A percentile compares a stretch with the other conserved stretches of the same genome.
Conservation (phyloP, 2,113 vertebrate species). For the Cottus gobio region DNA sequence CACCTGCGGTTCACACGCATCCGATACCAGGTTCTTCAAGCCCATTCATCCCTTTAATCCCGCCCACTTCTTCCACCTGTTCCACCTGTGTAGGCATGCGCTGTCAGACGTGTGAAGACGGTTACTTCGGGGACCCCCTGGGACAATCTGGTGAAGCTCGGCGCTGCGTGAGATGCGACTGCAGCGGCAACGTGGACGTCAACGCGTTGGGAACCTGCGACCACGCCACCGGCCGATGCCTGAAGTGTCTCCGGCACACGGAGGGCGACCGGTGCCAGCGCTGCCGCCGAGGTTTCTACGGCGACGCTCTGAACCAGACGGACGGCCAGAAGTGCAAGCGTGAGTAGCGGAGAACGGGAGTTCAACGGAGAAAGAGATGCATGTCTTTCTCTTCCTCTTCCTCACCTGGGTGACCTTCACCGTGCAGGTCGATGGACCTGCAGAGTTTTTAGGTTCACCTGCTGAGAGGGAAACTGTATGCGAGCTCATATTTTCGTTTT, state of each 20-base stretch:
- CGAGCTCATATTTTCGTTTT: background rate
- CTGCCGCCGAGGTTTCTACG: constrained; percentile 88
- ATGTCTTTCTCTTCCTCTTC: background rate
- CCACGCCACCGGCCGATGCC: constrained; percentile 85
- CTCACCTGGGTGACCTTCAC: background rate
- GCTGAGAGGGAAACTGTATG: background rate
- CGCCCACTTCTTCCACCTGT: constrained; percentile 18
- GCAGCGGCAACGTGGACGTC: constrained; percentile 88
- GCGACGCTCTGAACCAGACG: constrained; percentile 78
- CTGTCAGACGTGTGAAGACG: constrained; percentile 92
- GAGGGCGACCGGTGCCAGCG: constrained; percentile 84
- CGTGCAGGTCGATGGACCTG: background rate
- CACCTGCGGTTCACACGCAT: constrained; percentile 25
- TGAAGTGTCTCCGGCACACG: constrained; percentile 90
- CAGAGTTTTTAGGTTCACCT: background rate
- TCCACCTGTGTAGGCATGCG: constrained; percentile 81
- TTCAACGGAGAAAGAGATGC: background rate
- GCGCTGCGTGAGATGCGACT: constrained; percentile 87
- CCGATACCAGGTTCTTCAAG: constrained; percentile 3
- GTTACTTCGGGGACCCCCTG: constrained; percentile 91
- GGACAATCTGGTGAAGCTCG: constrained; percentile 80
- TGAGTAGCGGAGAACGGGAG: constrained; percentile 72
- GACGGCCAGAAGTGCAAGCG: constrained; percentile 83
- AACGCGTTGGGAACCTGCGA: constrained; percentile 92
- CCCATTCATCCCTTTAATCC: constrained; percentile 36